Evolutionary conservation across 2,888 invertebrate species (phyloP).

Genomic region (Archips crataeganus): DNA sequence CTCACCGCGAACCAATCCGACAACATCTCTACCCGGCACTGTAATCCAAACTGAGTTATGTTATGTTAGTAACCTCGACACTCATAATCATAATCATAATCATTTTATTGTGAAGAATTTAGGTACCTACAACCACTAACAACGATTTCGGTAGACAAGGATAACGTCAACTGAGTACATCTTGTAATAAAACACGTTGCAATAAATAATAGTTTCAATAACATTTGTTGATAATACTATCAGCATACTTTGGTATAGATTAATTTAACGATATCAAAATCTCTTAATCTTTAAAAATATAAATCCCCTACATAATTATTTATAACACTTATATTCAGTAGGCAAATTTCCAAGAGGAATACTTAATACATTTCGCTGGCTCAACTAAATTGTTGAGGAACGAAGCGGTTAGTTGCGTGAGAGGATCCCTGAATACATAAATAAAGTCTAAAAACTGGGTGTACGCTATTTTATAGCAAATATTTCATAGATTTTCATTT

Average conservation of each 20-base stretch:
- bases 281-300: constrained; percentile 7
- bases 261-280: constrained; percentile 8
- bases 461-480: no score
- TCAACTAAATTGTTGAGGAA: no score
- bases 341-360: neutral
- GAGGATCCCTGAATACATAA: no score
- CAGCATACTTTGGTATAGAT: neutral
- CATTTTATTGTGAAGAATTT: no score
- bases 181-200: no score
- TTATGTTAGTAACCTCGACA: neutral
- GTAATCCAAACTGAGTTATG: neutral
- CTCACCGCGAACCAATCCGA: neutral
- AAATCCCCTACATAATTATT: neutral
- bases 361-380: neutral
- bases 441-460: no score
- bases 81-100: neutral
- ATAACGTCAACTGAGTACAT: no score
- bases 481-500: no score
- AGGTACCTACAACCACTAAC: neutral
- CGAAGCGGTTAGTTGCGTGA: no score
- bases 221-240: neutral
- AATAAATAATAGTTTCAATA: no score
- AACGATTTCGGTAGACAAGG: no score
- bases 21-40: neutral
- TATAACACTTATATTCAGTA: neutral